A percentile compares a stretch with the other conserved stretches of the same genome.
These are phyloP conservation scores for Ormyrus rosae DNA, from an alignment of 2,888 invertebrate genomes.

Conservation along the genomic window DNA sequence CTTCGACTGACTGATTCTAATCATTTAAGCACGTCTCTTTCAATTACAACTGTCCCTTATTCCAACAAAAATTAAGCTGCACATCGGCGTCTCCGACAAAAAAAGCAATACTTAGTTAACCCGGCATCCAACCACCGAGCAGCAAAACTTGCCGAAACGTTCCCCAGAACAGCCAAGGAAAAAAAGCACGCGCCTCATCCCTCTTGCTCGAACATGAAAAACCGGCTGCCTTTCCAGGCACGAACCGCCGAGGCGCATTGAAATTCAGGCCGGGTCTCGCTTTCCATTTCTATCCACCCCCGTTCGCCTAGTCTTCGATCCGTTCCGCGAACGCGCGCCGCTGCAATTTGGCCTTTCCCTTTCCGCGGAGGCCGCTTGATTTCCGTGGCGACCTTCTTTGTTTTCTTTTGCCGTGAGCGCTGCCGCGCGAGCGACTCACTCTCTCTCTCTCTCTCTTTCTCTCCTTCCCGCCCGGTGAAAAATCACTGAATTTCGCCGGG, in stretches of 20 bases:
- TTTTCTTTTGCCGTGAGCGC: slow-evolving; percentile 38
- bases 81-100: no score
- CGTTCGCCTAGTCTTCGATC: slow-evolving; percentile 52
- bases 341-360: slow-evolving; percentile 54
- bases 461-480: slow-evolving; percentile 30
- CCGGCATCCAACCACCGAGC: no score
- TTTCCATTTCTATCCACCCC: slow-evolving; percentile 73
- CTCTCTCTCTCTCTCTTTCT: not conserved
- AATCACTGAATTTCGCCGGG: slow-evolving; percentile 53
- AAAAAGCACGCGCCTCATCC: not conserved
- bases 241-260: slow-evolving; percentile 68
- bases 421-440: not conserved
- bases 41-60: no score
- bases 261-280: slow-evolving; percentile 73
- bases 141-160: no score
- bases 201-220: slow-evolving; percentile 38
- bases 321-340: slow-evolving; percentile 30
- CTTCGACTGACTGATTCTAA: no score
- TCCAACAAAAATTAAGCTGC: no score
- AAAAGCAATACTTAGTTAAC: no score
- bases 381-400: slow-evolving; percentile 37
- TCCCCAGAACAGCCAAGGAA: slow-evolving; percentile 34
- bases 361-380: slow-evolving; percentile 38
- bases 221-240: slow-evolving; percentile 69
- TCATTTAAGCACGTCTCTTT: no score